These are phyloP conservation scores for Darevskia mixta DNA, from an alignment of 2,797 vertebrate genomes.

Conservation along the genomic window DNA sequence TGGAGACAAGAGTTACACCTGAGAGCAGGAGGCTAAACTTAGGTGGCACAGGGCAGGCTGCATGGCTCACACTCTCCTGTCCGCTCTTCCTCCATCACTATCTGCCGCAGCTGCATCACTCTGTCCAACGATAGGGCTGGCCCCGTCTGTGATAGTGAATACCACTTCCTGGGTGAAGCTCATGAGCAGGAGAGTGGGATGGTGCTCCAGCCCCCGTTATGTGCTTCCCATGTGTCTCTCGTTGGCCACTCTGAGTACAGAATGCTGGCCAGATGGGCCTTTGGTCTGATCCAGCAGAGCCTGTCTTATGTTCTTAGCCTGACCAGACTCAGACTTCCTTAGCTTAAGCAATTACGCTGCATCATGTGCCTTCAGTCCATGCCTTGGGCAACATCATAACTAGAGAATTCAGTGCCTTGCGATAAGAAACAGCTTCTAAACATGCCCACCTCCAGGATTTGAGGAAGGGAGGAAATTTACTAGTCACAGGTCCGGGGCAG, in stretches of 20 bases:
- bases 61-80: too few species aligned
- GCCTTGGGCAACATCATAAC: too few species aligned
- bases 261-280: not conserved
- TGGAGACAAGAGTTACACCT: too few species aligned
- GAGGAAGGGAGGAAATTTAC: not conserved
- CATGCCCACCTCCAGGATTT: not conserved
- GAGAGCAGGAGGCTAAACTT: too few species aligned
- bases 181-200: not conserved
- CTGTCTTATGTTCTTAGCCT: not conserved
- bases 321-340: not conserved
- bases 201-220: not conserved
- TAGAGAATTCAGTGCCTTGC: not conserved
- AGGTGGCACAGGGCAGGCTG: too few species aligned
- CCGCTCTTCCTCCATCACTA: too few species aligned
- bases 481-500: not conserved
- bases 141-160: not conserved
- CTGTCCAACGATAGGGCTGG: too few species aligned
- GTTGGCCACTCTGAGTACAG: not conserved
- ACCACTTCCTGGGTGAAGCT: not conserved
- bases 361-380: not conserved
- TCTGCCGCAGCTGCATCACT: too few species aligned
- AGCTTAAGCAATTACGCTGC: not conserved
- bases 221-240: not conserved
- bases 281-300: not conserved
- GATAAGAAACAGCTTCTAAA: not conserved